phyloP scores from a whole-genome alignment of 2,797 vertebrate genomes.

The Sebastiscus albofasciatus region DNA sequence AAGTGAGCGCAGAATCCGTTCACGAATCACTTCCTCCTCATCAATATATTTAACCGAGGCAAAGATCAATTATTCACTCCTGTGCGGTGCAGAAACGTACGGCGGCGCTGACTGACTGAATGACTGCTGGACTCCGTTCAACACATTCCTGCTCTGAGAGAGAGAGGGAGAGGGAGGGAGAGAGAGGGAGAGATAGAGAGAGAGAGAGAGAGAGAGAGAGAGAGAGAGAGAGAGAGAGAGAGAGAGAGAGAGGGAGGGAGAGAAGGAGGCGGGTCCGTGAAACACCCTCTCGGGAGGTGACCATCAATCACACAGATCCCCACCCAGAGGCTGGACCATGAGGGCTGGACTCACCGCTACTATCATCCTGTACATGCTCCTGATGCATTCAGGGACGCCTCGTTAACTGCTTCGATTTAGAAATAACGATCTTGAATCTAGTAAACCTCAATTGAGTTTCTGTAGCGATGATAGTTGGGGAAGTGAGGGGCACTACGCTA shows the following conservation, averaged over 20 bases:
- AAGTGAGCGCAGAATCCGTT: conserved; percentile 29
- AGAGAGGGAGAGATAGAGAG: conserved; percentile 11
- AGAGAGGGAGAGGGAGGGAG: background rate
- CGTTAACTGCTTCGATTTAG: background rate
- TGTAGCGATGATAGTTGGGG: background rate
- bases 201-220: background rate
- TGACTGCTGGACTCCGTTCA: conserved; percentile 39
- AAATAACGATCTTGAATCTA: background rate
- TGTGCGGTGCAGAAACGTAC: conserved; percentile 38
- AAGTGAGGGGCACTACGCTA: background rate
- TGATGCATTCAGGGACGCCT: conserved; percentile 42
- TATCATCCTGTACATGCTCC: conserved; percentile 21
- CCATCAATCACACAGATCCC: conserved; percentile 69
- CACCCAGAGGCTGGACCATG: conserved; percentile 75
- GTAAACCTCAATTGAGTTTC: too few relatives aligned
- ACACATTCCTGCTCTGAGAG: conserved; percentile 70
- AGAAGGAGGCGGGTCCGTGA: conserved; percentile 16
- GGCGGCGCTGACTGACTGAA: conserved; percentile 2
- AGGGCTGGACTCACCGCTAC: conserved; percentile 65
- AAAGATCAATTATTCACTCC: conserved; percentile 46
- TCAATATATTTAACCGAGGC: conserved; percentile 19
- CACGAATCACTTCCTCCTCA: conserved; percentile 39
- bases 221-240: conserved; percentile 15
- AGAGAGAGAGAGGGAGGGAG: conserved; percentile 17
- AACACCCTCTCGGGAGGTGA: conserved; percentile 62